phyloP scores from a whole-genome alignment of 2,888 invertebrate genomes.

The Ectemnius continuus region DNA sequence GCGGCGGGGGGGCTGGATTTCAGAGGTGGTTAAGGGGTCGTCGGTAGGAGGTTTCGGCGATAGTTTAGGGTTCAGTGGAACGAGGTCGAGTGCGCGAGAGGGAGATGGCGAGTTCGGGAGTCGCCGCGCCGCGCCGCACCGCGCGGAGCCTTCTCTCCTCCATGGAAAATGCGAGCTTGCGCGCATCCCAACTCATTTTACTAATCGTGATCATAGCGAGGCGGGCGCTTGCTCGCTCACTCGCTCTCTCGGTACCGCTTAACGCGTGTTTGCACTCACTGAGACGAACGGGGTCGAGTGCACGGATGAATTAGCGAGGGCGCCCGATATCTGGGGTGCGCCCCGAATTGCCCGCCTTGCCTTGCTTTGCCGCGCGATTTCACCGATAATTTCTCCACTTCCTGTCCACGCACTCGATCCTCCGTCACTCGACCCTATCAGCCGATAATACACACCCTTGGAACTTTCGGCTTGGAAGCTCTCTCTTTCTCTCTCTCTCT shows the following conservation, averaged over 20 bases:
- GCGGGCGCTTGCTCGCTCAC: conserved; percentile 4
- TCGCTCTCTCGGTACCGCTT: too few species aligned
- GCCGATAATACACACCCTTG: neutral
- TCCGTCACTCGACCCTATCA: neutral
- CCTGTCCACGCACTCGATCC: too few species aligned
- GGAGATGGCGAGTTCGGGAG: neutral
- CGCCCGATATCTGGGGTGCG: conserved; percentile 46
- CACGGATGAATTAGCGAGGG: conserved; percentile 61
- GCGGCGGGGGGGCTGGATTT: too few species aligned
- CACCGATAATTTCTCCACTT: neutral
- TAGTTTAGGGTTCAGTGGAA: conserved; percentile 1
- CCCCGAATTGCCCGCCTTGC: conserved; percentile 17
- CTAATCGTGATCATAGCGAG: conserved; percentile 27
- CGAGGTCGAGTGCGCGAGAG: neutral
- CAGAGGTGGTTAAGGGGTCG: too few species aligned
- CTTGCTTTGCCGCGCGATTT: conserved; percentile 24
- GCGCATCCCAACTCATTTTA: conserved; percentile 25
- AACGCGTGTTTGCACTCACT: conserved; percentile 31
- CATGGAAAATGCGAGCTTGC: conserved; percentile 6
- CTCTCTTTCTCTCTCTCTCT: too few species aligned
- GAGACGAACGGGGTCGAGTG: conserved; percentile 62
- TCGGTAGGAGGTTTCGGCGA: neutral
- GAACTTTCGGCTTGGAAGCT: neutral
- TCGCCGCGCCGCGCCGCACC: neutral
- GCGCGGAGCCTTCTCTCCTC: conserved; percentile 6